Conservation (phyloP, 2,888 invertebrate species). For the Onchidella celtica region DNA sequence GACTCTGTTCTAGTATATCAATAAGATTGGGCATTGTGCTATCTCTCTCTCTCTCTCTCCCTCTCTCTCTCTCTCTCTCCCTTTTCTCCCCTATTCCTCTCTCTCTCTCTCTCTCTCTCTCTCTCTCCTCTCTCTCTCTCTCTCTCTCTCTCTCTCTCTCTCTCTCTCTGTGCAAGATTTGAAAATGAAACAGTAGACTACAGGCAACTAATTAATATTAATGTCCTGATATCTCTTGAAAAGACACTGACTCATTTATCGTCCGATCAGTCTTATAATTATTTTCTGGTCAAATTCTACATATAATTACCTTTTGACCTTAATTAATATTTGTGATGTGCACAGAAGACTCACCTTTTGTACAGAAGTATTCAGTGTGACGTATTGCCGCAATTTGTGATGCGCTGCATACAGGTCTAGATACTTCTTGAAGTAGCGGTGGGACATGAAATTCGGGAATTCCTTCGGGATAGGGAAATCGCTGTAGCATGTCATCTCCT, state of each 20-base stretch:
- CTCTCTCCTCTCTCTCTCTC: not conserved
- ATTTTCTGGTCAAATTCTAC: not conserved
- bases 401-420: slow-evolving; percentile 15
- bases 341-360: slow-evolving; percentile 2
- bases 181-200: no score
- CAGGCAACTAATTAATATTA: not conserved
- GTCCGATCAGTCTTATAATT: not conserved
- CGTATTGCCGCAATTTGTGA: not conserved
- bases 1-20: no score
- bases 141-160: not conserved
- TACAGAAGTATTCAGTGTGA: not conserved
- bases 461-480: slow-evolving; percentile 7
- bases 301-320: not conserved
- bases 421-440: slow-evolving; percentile 6
- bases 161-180: not conserved
- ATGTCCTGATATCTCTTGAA: not conserved
- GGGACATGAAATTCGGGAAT: slow-evolving; percentile 7
- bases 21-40: no score
- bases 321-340: no score
- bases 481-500: slow-evolving; percentile 30
- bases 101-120: not conserved
- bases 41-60: not conserved
- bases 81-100: not conserved
- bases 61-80: not conserved
- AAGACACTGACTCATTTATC: not conserved